A percentile compares a stretch with the other conserved stretches of the same genome.
Evolutionary conservation across 2,888 invertebrate genomes (phyloP).

Genomic region (Plutella xylostella): DNA sequence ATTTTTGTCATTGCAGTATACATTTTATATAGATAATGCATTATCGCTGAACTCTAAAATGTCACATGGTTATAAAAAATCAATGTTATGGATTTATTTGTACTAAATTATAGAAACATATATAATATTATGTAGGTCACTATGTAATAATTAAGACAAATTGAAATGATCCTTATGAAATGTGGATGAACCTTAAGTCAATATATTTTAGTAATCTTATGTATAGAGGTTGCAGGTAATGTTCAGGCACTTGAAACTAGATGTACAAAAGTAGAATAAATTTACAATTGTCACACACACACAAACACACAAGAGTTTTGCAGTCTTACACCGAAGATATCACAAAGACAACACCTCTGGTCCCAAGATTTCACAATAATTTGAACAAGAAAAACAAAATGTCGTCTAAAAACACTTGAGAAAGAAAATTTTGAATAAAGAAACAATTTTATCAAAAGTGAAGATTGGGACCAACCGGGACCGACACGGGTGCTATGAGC

Average conservation of each 20-base stretch:
- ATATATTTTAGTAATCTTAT: not conserved
- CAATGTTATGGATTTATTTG: slow-evolving; percentile 34
- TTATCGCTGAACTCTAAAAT: slow-evolving; percentile 20
- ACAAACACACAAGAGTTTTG: slow-evolving; percentile 25
- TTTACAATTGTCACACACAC: slow-evolving; percentile 9
- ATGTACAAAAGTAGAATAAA: slow-evolving; percentile 4
- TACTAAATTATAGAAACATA: not conserved
- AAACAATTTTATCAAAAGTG: too few species aligned
- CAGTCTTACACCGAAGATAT: slow-evolving; percentile 61
- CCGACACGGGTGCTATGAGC: slow-evolving; percentile 73
- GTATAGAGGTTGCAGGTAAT: not conserved
- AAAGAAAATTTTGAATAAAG: too few species aligned
- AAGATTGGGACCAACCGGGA: slow-evolving; percentile 27
- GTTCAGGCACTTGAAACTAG: slow-evolving; percentile 16
- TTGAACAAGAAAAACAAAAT: slow-evolving; percentile 17
- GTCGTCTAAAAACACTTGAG: too few species aligned
- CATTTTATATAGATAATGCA: slow-evolving; percentile 24
- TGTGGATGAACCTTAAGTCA: not conserved
- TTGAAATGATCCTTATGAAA: not conserved
- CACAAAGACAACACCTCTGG: slow-evolving; percentile 47
- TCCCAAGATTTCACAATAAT: slow-evolving; percentile 15
- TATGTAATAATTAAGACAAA: not conserved
- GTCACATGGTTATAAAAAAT: slow-evolving; percentile 29
- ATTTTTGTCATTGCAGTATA: slow-evolving; percentile 27
- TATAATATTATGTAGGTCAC: not conserved